Evolutionary conservation across 2,888 invertebrate species (phyloP).

Genomic region (Epistrophella euchroma): DNA sequence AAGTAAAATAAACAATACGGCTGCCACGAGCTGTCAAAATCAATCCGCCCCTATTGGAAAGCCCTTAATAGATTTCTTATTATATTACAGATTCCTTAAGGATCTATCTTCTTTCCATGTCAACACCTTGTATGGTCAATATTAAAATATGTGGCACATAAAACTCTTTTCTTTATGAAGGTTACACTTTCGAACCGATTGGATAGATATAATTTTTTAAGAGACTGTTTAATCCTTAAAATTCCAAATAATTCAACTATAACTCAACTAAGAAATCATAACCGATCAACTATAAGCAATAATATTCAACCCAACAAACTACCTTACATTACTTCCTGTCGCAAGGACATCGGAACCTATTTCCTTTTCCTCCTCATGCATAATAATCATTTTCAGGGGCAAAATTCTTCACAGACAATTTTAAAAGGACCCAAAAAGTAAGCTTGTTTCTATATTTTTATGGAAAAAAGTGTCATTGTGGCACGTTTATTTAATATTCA

Average conservation of each 20-base stretch:
- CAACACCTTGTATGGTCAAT: too few species aligned
- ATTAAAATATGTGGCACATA: too few species aligned
- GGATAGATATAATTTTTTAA: too few species aligned
- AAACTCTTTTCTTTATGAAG: too few species aligned
- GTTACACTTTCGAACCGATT: too few species aligned
- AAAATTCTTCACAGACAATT: constrained; percentile 13
- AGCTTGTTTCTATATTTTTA: constrained; percentile 3
- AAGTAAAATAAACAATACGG: too few species aligned
- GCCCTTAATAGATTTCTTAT: too few species aligned
- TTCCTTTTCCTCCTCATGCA: not conserved
- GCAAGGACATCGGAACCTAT: not conserved
- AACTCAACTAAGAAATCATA: not conserved
- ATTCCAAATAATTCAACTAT: not conserved
- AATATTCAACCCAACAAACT: not conserved
- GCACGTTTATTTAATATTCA: constrained; percentile 68
- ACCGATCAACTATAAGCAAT: not conserved
- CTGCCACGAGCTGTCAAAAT: too few species aligned
- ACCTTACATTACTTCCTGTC: constrained; percentile 5
- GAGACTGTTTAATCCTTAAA: not conserved
- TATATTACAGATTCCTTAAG: too few species aligned
- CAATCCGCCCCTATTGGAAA: too few species aligned
- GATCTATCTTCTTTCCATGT: too few species aligned
- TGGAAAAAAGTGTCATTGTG: constrained; percentile 13
- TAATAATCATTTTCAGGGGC: constrained; percentile 7
- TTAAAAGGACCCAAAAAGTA: not conserved